These are phyloP conservation scores for Semicossyphus pulcher DNA, from an alignment of 2,113 vertebrate genomes.

Conservation along the genomic window DNA sequence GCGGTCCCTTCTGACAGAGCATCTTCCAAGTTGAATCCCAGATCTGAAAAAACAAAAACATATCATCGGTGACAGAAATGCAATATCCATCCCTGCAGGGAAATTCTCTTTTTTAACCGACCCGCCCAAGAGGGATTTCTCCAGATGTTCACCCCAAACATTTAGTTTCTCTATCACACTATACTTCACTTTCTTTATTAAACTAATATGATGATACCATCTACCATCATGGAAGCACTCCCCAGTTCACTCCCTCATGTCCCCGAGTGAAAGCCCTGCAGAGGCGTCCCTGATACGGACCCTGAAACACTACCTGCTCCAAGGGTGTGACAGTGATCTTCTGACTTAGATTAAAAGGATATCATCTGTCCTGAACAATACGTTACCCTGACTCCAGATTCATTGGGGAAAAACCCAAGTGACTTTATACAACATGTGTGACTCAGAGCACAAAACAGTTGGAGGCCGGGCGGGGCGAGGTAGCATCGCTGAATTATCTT, in stretches of 20 bases:
- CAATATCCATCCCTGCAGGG: neutral
- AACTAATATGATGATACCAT: slow-evolving; percentile 3
- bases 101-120: neutral
- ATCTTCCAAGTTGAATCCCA: neutral
- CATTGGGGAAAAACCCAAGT: slow-evolving; percentile 39
- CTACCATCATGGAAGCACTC: neutral
- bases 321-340: slow-evolving; percentile 47
- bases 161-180: slow-evolving; percentile 3
- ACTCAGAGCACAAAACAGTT: slow-evolving; percentile 19
- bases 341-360: slow-evolving; percentile 46
- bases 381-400: slow-evolving; percentile 3
- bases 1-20: neutral
- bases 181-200: neutral
- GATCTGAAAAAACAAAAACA: slow-evolving; percentile 21
- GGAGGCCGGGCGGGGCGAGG: slow-evolving; percentile 14
- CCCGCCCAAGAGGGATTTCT: slow-evolving; percentile 37
- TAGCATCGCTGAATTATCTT: slow-evolving; percentile 14
- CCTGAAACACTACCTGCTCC: slow-evolving; percentile 38
- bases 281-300: slow-evolving; percentile 21
- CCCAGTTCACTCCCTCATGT: neutral
- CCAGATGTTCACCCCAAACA: slow-evolving; percentile 28
- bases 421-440: slow-evolving; percentile 41
- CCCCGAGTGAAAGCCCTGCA: slow-evolving; percentile 18
- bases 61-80: slow-evolving; percentile 22
- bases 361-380: slow-evolving; percentile 51